These are phyloP conservation scores for Charina bottae DNA, from an alignment of 2,113 vertebrate species.

Conservation along the genomic window DNA sequence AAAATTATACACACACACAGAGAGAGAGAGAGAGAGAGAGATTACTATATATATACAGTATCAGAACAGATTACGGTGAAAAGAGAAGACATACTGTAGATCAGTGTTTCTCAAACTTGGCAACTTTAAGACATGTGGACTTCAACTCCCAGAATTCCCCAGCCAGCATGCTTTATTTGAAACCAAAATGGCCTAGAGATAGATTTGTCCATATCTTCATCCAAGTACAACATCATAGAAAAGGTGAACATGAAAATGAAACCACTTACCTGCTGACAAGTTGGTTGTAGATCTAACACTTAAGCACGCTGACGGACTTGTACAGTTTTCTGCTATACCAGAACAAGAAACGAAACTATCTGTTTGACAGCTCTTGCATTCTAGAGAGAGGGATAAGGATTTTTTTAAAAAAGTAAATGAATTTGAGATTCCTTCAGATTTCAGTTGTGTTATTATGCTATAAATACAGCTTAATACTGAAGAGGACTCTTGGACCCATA, in stretches of 20 bases:
- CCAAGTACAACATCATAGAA: background rate
- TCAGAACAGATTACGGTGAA: too few species aligned
- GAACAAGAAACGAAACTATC: background rate
- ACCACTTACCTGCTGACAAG: background rate
- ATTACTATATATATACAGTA: too few species aligned
- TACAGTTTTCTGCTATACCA: background rate
- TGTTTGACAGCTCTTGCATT: background rate
- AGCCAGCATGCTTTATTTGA: background rate
- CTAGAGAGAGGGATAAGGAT: background rate
- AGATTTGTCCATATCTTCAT: background rate
- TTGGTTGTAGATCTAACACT: accelerated
- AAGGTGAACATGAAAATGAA: background rate
- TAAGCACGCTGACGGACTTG: accelerated
- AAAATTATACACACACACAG: too few species aligned
- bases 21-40: too few species aligned
- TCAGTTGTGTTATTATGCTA: background rate
- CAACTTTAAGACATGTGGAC: too few species aligned
- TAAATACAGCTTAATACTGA: background rate
- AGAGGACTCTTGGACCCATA: background rate
- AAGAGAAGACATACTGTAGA: background rate
- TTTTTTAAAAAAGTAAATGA: background rate
- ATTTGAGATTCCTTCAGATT: background rate
- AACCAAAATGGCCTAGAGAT: background rate
- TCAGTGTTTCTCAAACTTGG: background rate
- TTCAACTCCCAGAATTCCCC: too few species aligned